Evolutionary conservation across 2,113 vertebrate genomes (phyloP), one percentile per base, ranked within the genome.

Genomic region (Puma concolor): DNA sequence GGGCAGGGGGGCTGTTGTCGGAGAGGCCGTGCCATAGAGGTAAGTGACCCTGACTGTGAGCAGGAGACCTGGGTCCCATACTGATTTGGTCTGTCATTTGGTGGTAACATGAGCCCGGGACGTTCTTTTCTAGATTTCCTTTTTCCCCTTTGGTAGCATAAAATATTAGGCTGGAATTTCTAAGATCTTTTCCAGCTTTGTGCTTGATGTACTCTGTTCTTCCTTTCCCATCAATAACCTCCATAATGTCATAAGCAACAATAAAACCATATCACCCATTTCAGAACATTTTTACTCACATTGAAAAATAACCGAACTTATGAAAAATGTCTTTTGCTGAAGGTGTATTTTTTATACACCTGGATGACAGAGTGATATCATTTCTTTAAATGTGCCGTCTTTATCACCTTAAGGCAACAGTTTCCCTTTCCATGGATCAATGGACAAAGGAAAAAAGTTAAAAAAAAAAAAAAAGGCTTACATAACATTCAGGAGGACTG

Each of bases 241-340:
- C 88, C 85, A 13, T 77, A 77, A 88, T 79, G 52, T 88, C 85
- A 88, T 85, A 66, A 82, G 27, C 52, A 80, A 66, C 85, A 91
- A 92, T 93, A 95, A 97, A 97, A 83, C 54, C 8, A 0, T 67
- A 95, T 74, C 91, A 91, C 15, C 52, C 74, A 80, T 67, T 96
- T 95, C 88, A 95, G 77, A 95, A 88, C 7, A 60, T 50, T 93
- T 96, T 81, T 94, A 95, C 71, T 96, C 93, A 88, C 67, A 38
- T 2, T 64, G 69, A 89, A 92, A 97, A 90, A 81, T 82, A 95
- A 57, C 87, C 71, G 71, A 90, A 92, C 31, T 71, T 72, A 66
- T 7, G 27, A 92, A 36, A 93, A 96, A 79, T 66, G 66, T 50
- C 84, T 96, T 97, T 93, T 95, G 91, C 48, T 91, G 50, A 91